Conservation (phyloP, 1,140 invertebrate genomes). For the Drosophila cardini region DNA sequence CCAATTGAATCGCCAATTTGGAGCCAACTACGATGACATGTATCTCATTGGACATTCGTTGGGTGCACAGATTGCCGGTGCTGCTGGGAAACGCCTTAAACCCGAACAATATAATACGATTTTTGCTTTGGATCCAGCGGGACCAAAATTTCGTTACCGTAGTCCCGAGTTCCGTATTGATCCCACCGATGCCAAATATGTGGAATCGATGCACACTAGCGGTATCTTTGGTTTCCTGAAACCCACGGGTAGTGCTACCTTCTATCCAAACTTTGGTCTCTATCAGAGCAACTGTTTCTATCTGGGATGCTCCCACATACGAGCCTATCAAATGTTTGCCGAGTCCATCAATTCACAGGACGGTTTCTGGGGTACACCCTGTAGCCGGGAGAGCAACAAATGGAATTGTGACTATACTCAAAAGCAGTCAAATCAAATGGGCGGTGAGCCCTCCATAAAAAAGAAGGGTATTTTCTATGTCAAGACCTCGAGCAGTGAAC, state of each 20-base stretch:
- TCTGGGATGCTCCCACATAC: constrained; percentile 87
- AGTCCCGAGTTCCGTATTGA: constrained; percentile 86
- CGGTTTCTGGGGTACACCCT: constrained; percentile 79
- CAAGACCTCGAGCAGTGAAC: constrained; percentile 84
- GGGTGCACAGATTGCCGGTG: constrained; percentile 92
- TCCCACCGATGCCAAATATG: constrained; percentile 88
- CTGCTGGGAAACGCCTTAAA: constrained; percentile 87
- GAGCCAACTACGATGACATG: constrained; percentile 84
- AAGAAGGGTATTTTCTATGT: constrained; percentile 86
- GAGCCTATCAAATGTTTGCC: constrained; percentile 86
- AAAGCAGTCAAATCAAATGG: constrained; percentile 85
- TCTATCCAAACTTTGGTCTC: constrained; percentile 89
- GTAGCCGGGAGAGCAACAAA: constrained; percentile 45
- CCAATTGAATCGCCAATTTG: constrained; percentile 45
- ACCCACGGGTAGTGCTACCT: constrained; percentile 88
- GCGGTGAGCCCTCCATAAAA: constrained; percentile 82
- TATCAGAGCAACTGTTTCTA: constrained; percentile 75
- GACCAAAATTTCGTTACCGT: constrained; percentile 87
- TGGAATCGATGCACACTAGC: constrained; percentile 91
- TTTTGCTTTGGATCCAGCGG: constrained; percentile 90
- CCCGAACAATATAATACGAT: constrained; percentile 87
- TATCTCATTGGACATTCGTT: constrained; percentile 94
- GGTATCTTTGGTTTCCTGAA: constrained; percentile 85
- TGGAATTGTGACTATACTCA: constrained; percentile 78
- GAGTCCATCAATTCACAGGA: constrained; percentile 85